phyloP scores from a whole-genome alignment of 92 coral and sea anemone species.

The Porites evermanni region DNA sequence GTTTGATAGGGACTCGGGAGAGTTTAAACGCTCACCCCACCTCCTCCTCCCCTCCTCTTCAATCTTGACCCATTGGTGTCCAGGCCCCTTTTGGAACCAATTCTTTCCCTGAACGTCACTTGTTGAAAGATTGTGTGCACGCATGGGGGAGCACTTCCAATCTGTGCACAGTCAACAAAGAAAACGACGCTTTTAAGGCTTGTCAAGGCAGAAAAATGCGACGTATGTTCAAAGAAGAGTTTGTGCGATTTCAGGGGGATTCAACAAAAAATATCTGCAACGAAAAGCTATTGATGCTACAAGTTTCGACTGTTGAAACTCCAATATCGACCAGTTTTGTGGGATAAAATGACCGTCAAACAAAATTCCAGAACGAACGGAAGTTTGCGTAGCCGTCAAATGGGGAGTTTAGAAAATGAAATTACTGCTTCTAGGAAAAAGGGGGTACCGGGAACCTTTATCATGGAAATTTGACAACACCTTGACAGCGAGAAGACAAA shows the following conservation, averaged over 20 bases:
- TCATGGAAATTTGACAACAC: slow-evolving; percentile 3
- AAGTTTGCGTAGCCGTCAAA: background rate
- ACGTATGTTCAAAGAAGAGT: background rate
- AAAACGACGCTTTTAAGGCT: background rate
- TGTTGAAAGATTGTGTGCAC: too few relatives aligned
- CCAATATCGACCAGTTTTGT: background rate
- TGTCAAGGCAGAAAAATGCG: background rate
- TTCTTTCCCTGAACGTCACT: too few relatives aligned
- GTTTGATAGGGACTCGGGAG: too few relatives aligned
- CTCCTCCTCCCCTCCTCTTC: too few relatives aligned
- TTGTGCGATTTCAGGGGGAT: background rate
- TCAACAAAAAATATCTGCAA: background rate
- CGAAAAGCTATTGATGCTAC: too few relatives aligned
- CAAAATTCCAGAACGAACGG: slow-evolving; percentile 30
- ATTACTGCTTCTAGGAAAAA: slow-evolving; percentile 18
- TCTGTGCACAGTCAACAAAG: too few relatives aligned
- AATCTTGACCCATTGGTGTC: too few relatives aligned
- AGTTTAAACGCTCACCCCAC: too few relatives aligned
- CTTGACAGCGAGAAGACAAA: background rate
- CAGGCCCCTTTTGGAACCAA: too few relatives aligned
- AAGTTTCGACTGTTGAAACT: background rate
- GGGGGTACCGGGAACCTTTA: background rate
- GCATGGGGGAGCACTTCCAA: too few relatives aligned
- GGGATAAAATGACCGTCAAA: too few relatives aligned
- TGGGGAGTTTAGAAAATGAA: slow-evolving; percentile 26